Conservation (phyloP, 2,797 vertebrate species). For the Sebastolobus alascanus region DNA sequence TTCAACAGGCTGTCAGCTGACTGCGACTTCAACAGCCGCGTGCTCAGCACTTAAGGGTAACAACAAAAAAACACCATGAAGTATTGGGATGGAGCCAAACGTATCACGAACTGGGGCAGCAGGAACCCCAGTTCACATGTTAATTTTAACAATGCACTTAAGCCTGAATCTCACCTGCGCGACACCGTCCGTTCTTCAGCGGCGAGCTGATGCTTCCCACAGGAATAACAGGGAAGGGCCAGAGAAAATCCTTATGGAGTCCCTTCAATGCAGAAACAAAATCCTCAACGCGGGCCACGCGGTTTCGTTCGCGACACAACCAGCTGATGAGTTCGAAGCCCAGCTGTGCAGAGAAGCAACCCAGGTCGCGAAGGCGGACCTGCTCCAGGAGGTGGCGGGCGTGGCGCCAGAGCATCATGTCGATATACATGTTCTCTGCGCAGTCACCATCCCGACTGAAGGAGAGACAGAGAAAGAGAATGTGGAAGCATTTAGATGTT, state of each 20-base stretch:
- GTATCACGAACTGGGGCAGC: not conserved
- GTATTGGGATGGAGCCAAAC: not conserved
- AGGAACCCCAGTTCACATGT: not conserved
- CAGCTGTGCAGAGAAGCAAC: slow-evolving; percentile 95
- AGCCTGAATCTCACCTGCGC: slow-evolving; percentile 83
- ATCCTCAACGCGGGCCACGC: slow-evolving; percentile 93
- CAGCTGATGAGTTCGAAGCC: slow-evolving; percentile 98
- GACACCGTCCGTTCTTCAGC: slow-evolving; percentile 94
- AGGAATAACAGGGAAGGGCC: slow-evolving; percentile 96
- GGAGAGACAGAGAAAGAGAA: not conserved
- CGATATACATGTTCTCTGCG: slow-evolving; percentile 98
- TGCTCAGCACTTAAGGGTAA: slow-evolving; percentile 83
- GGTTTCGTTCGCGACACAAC: slow-evolving; percentile 93
- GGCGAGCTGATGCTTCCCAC: slow-evolving; percentile 91
- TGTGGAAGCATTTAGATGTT: not conserved
- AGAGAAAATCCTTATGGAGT: slow-evolving; percentile 97
- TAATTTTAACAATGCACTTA: not conserved
- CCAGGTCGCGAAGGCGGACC: slow-evolving; percentile 94
- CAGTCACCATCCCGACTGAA: slow-evolving; percentile 87
- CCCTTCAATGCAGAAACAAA: slow-evolving; percentile 95
- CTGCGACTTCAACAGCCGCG: slow-evolving; percentile 92
- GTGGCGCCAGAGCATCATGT: slow-evolving; percentile 98
- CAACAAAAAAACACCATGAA: slow-evolving; percentile 13
- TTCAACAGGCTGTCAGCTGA: slow-evolving; percentile 93
- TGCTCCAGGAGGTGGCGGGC: slow-evolving; percentile 96